Base-by-base conservation (phyloP, 2,113 vertebrate species). In the Astur gentilis region DNA sequence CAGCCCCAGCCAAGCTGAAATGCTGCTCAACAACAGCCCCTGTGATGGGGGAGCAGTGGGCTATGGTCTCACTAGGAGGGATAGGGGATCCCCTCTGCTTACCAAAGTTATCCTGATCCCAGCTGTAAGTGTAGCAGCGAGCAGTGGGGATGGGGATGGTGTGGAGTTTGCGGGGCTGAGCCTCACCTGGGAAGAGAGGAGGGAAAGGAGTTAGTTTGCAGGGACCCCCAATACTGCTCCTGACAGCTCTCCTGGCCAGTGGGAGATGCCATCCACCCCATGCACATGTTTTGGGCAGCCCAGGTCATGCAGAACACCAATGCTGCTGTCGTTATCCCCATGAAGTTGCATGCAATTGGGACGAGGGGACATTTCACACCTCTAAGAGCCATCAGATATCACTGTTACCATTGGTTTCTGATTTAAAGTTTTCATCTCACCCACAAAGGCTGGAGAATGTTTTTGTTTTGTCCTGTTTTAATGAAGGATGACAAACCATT, bases 101-200 rank as follows among this genome's bases (percentile, higher is more conserved):
- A 99, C 99, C 99, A 42, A 99, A 99, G 95, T 99, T 99, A 95
- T 99, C 99, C 82, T 99, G 99, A 87, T 99, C 99, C 99, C 99
- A 99, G 96, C 98, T 98, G 93, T 99, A 99, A 71, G 98, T 98
- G 95, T 99, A 98, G 95, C 99, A 99, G 89, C 99, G 99, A 83
- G 99, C 98, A 0, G 98, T 98, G 0, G 99, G 99, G 71, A 99
- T 88, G 32, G 98, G 98, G 22, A 99, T 98, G 23, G 98, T 98
- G 71, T 98, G 98, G 11, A 99, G 97, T 93, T 98, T 98, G 80
- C 94, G 85, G 2, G 98, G 90, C 50, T 91, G 96, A 61, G 67
- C 72, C 18, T 97, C 89, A 0, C 96, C 98, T 98, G 92, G 38
- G 62, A 75, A 64, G n/a, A 78, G 18, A 81, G 15, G 1, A 91